phyloP scores from a whole-genome alignment of 1,140 invertebrate genomes.

The Philotrypesis tridentata region DNA sequence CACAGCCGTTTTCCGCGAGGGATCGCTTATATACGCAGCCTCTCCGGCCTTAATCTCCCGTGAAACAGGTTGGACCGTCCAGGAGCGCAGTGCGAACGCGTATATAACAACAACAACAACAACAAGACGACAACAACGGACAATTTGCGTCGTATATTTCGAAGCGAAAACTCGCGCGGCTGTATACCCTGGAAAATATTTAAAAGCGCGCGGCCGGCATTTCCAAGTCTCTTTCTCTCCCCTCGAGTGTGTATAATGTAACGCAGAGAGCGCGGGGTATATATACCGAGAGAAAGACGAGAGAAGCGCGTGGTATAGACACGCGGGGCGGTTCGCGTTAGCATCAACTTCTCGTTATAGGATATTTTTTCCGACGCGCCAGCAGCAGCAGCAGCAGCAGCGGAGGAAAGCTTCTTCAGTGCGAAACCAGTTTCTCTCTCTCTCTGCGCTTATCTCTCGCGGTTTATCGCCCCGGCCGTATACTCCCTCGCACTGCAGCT shows the following conservation, averaged over 20 bases:
- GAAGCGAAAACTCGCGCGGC: background rate
- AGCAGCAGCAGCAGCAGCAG: no score
- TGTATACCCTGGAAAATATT: background rate
- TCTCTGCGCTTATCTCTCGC: conserved; percentile 55
- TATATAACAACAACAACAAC: no score
- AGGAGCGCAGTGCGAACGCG: no score
- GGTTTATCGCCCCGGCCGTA: conserved; percentile 55
- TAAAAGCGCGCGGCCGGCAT: background rate
- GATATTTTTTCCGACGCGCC: conserved; percentile 52
- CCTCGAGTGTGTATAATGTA: background rate
- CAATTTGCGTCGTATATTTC: background rate
- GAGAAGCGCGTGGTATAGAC: background rate
- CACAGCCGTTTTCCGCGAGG: background rate
- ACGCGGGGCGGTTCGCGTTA: conserved; percentile 41
- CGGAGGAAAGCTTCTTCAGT: conserved; percentile 9
- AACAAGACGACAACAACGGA: no score
- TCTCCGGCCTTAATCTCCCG: background rate
- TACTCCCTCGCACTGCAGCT: background rate
- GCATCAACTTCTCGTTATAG: conserved; percentile 61
- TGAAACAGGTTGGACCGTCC: background rate
- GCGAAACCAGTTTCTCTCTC: conserved; percentile 58
- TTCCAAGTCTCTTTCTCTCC: background rate
- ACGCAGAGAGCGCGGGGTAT: background rate
- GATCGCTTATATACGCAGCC: no score
- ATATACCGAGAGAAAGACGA: no score